phyloP scores from a whole-genome alignment of 2,888 invertebrate genomes.

The Lithophane ornitopus region DNA sequence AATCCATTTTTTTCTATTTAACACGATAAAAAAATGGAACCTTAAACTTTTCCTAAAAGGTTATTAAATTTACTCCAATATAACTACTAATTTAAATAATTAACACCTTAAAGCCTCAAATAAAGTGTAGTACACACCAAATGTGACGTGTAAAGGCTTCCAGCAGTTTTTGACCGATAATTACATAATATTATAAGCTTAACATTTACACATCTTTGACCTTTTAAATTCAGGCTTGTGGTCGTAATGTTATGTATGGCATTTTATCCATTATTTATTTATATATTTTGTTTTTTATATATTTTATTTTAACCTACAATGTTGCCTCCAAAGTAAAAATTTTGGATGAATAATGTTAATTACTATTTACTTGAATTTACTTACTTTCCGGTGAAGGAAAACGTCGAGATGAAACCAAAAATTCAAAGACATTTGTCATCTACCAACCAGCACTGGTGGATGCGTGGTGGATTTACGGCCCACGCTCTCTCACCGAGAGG shows the following conservation, averaged over 20 bases:
- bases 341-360: conserved; percentile 6
- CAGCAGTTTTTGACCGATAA: conserved; percentile 31
- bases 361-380: background rate
- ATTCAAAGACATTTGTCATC: no score
- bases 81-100: conserved; percentile 3
- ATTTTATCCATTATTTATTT: no score
- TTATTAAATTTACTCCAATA: background rate
- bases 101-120: background rate
- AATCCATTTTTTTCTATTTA: background rate
- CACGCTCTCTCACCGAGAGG: no score
- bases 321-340: no score
- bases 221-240: conserved; percentile 31
- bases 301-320: no score
- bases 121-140: conserved; percentile 1
- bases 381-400: no score
- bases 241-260: no score
- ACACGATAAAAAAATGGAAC: background rate
- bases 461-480: no score
- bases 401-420: no score
- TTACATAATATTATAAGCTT: conserved; percentile 26
- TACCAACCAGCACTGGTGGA: no score
- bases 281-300: no score
- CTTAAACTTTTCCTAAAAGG: background rate
- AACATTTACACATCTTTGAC: conserved; percentile 35
- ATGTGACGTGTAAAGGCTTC: conserved; percentile 13